Evolutionary conservation across 92 coral and sea anemone species (phyloP), one percentile per base, ranked within the genome.

Genomic region (Parazoanthus atlanticus): DNA sequence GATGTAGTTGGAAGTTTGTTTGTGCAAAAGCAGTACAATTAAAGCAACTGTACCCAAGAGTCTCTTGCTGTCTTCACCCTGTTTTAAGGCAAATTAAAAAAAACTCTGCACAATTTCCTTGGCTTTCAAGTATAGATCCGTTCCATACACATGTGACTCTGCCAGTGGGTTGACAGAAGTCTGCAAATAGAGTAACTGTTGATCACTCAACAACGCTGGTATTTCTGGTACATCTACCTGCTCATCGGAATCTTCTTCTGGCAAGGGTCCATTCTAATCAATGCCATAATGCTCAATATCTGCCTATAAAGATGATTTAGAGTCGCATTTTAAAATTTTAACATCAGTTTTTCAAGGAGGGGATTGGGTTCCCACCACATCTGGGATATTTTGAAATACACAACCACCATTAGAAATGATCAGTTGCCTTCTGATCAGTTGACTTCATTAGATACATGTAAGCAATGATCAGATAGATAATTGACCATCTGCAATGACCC

Each of bases 191-290:
- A 30, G 72, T 41, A 81, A 58, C 86, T 90, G 88, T 61, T 80
- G 75, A 64, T 80, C 54, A 49, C 61, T 54, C 36, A 90, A 34
- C 15, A 86, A 33, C 11, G 28, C 80, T 70, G 93, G 93, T 32
- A 90, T 17, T 38, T 90, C 90, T 70, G 93, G 90, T 38, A 90
- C 93, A 58, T 86, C 88, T 33, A 90, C 83, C 19, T 47, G 36
- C 76, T 85, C 89, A 90, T 25, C 80, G 64, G 78, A 75, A 61
- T 85, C 92, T 46, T 85, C 89, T 54, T 76, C 81, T 52, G 88
- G 91, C 36, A 89, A 76, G 61, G 91, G 91, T 15, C 88, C 91
- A 82, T 84, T 88, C 88, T 83, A 89, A 31, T 73, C 83, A 83
- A 89, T 89, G 58, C 91, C 88, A 74, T 72, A 82, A 36, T 67